Base-by-base conservation (phyloP, 2,797 vertebrate species). In the Sebastes nivosus region DNA sequence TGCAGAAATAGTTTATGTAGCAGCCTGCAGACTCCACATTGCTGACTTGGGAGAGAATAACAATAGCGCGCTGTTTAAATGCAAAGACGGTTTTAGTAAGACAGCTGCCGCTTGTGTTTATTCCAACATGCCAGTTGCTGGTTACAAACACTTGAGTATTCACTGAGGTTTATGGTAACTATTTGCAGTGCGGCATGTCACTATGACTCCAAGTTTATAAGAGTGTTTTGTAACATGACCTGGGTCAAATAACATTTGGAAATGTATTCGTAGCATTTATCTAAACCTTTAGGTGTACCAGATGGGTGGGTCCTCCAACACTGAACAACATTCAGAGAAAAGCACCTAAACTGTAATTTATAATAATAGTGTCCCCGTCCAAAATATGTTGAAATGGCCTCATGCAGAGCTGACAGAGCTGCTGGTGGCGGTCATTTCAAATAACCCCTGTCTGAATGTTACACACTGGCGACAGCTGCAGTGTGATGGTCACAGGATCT, bases 391-490 rank as follows among this genome's bases (percentile, higher is more conserved):
- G 6, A 36, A 60, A 9, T 29, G 14, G 8, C 20, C 71, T 54
- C 1, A 59, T 46, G 58, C 63, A 11, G 58, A 55, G 64, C 61
- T 77, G 83, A 75, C 80, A 27, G 65, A 54, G 54, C 68, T 11
- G 70, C 46, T 54, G 66, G 57, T 52, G 46, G 81, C 71, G 20
- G 65, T 82, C 79, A 83, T 88, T 89, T 87, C 88, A 89, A 88
- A 93, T 81, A 85, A 72, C 69, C 60, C 60, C 87, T 78, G 85
- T 91, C 88, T 93, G 67, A 81, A 82, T 85, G 89, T 94, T 89
- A 94, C 92, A 92, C 85, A 72, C 67, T 68, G 71, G 86, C 71
- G 88, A 95, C 95, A 96, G 96, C 95, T 96, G 96, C 93, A 86
- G 84, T 18, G 57, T 82, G 88, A 89, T 22, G 60, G 95, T 96